Conservation (phyloP, 1,140 invertebrate genomes). For the Cydia amplana region DNA sequence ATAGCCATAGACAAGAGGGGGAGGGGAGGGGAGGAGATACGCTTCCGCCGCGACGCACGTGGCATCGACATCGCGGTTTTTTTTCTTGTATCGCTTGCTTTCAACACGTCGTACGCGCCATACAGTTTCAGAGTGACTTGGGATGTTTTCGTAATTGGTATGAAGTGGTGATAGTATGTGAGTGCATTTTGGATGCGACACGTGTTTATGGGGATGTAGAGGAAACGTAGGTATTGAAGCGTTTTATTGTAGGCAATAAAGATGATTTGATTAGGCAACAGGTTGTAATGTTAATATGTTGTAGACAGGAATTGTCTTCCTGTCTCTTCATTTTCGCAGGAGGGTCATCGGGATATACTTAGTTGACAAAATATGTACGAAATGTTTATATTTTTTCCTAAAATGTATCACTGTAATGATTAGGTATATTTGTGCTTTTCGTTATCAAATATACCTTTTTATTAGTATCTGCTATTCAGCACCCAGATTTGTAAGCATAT, state of each 20-base stretch:
- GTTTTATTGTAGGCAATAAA: not conserved
- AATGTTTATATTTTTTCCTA: no score
- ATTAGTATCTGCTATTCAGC: no score
- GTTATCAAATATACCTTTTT: no score
- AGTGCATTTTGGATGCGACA: slow-evolving; percentile 8
- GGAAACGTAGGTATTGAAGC: not conserved
- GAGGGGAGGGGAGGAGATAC: slow-evolving; percentile 44
- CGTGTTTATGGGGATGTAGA: not conserved
- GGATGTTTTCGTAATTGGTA: not conserved
- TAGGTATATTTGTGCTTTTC: no score
- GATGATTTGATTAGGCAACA: not conserved
- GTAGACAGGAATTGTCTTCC: no score
- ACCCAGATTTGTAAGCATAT: no score
- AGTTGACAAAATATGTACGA: no score
- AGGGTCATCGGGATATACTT: no score
- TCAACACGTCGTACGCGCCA: not conserved
- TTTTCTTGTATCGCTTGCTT: slow-evolving; percentile 34
- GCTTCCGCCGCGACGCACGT: slow-evolving; percentile 67
- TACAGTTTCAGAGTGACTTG: not conserved
- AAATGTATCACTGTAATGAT: no score
- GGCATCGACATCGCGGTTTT: slow-evolving; percentile 55
- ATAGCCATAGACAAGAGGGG: slow-evolving; percentile 51
- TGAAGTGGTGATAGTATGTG: not conserved
- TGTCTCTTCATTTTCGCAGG: no score
- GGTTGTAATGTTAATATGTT: not conserved